Evolutionary conservation across 2,888 invertebrate species (phyloP).

Genomic region (Parnassius glacialis): DNA sequence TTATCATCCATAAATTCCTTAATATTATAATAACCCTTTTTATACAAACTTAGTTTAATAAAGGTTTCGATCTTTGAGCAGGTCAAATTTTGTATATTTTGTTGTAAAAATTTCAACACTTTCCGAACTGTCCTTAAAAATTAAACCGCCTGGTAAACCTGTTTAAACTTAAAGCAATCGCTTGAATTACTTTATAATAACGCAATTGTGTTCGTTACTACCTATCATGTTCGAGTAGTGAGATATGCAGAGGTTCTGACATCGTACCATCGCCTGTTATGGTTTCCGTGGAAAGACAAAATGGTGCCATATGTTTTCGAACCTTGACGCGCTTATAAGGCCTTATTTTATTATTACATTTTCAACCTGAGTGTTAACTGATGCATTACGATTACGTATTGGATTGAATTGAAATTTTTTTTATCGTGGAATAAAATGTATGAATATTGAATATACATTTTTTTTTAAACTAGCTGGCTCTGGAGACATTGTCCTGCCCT

Average conservation of each 20-base stretch:
- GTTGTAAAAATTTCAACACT: too few relatives aligned
- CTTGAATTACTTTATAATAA: constrained; percentile 16
- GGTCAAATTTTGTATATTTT: too few relatives aligned
- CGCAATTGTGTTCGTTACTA: constrained; percentile 12
- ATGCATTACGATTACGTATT: not conserved
- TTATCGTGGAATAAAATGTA: too few relatives aligned
- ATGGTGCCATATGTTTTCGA: constrained; percentile 5
- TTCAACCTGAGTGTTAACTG: not conserved
- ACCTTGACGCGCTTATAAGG: constrained; percentile 6
- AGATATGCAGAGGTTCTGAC: constrained; percentile 3
- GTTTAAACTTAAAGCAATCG: not conserved
- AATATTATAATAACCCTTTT: too few relatives aligned
- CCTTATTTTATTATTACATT: not conserved
- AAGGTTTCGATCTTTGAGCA: too few relatives aligned
- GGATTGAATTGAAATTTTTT: too few relatives aligned
- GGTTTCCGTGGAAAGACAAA: not conserved
- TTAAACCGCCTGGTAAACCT: not conserved
- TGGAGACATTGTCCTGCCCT: too few relatives aligned
- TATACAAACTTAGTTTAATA: too few relatives aligned
- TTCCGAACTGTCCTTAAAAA: not conserved
- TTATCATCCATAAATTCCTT: too few relatives aligned
- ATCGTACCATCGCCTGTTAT: constrained; percentile 7
- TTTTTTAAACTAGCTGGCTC: too few relatives aligned
- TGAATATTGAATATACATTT: too few relatives aligned
- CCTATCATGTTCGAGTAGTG: not conserved